A percentile compares a stretch with the other conserved stretches of the same genome.
Conservation (phyloP, 2,888 invertebrate species). For the Scaptomyza flava region DNA sequence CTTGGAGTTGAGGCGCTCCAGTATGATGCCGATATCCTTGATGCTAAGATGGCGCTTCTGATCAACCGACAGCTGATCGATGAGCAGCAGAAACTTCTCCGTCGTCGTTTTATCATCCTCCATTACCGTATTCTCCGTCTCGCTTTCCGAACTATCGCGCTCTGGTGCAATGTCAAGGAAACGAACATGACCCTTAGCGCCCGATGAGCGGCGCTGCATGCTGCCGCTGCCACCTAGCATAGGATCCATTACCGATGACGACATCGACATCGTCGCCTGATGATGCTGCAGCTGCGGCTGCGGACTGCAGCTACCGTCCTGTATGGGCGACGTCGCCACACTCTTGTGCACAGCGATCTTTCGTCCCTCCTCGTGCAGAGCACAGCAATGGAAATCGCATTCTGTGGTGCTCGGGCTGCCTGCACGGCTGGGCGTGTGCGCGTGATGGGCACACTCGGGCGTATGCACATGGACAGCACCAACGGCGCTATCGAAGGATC, state of each 20-base stretch:
- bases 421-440: constrained; percentile 89
- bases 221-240: constrained; percentile 82
- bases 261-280: constrained; percentile 82
- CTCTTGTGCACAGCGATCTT: constrained; percentile 96
- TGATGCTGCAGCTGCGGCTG: constrained; percentile 85
- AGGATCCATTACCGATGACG: constrained; percentile 84
- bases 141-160: constrained; percentile 95
- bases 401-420: constrained; percentile 89
- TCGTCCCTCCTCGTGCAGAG: constrained; percentile 96
- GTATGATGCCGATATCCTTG: constrained; percentile 97
- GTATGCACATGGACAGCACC: constrained; percentile 91
- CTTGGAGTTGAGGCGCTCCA: constrained; percentile 95
- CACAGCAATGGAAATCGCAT: constrained; percentile 98
- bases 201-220: constrained; percentile 85
- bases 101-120: constrained; percentile 95
- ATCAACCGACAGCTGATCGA: constrained; percentile 96
- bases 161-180: constrained; percentile 92
- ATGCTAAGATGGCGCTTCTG: constrained; percentile 96
- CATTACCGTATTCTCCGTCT: constrained; percentile 96
- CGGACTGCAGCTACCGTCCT: constrained; percentile 89
- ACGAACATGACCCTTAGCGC: constrained; percentile 91
- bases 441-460: constrained; percentile 90
- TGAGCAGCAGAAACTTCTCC: constrained; percentile 95
- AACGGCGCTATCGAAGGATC: constrained; percentile 89
- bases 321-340: constrained; percentile 96